Percentiles rank a stretch among this genome's conserved stretches.
Conservation (phyloP, 2,113 vertebrate species). For the Phoxinus phoxinus region DNA sequence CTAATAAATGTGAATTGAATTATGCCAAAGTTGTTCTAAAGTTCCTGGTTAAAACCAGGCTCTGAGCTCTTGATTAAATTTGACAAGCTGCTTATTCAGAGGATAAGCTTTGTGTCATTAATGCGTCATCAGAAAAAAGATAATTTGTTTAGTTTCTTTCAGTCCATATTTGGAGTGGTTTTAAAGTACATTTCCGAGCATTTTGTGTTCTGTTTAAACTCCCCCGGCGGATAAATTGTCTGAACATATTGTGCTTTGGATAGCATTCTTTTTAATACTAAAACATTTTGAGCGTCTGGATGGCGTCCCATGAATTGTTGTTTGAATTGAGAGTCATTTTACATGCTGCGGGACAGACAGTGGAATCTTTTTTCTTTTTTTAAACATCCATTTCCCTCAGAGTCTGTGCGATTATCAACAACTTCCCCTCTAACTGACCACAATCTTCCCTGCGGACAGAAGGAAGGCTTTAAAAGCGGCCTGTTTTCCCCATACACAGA, state of each 20-base stretch:
- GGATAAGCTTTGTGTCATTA: not conserved
- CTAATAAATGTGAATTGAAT: too few relatives aligned
- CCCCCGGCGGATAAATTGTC: not conserved
- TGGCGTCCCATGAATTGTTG: not conserved
- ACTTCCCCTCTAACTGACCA: constrained; percentile 20
- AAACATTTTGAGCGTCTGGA: not conserved
- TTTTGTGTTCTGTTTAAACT: not conserved
- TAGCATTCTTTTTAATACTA: not conserved
- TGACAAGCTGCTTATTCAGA: not conserved
- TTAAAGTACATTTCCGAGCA: not conserved
- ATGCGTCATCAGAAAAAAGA: not conserved
- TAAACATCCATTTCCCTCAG: not conserved
- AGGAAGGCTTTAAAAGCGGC: not conserved
- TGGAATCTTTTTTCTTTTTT: not conserved
- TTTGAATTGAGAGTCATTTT: not conserved
- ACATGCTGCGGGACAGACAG: not conserved
- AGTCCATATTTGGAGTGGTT: not conserved
- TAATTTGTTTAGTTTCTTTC: not conserved
- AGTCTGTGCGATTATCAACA: constrained; percentile 23
- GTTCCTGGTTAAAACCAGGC: not conserved
- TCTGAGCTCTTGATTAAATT: too few relatives aligned
- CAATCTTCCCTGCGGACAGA: constrained; percentile 33
- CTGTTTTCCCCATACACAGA: not conserved
- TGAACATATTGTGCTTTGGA: not conserved
- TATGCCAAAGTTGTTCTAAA: not conserved